These are phyloP conservation scores for Syritta pipiens DNA, from an alignment of 2,888 invertebrate species.

Conservation along the genomic window DNA sequence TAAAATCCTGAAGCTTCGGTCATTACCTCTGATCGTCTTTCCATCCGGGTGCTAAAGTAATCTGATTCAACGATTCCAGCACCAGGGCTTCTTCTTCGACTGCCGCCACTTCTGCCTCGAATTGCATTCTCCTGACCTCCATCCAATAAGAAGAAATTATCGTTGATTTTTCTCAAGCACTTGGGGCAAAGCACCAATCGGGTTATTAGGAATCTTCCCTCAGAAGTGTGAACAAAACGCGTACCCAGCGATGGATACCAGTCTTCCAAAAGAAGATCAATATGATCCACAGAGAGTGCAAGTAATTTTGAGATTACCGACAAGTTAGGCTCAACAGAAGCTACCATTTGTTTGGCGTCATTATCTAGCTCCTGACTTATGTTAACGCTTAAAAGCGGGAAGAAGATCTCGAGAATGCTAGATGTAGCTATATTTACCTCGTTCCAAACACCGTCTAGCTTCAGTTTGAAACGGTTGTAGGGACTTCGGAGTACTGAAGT, in stretches of 20 bases:
- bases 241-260: constrained; percentile 99
- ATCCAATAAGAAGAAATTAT: constrained; percentile 63
- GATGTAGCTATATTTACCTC: constrained; percentile 89
- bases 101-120: constrained; percentile 42
- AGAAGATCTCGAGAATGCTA: constrained; percentile 91
- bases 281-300: constrained; percentile 94
- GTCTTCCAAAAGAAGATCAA: constrained; percentile 97
- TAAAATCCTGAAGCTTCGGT: too few species aligned
- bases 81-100: constrained; percentile 37
- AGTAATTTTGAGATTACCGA: constrained; percentile 90
- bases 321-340: constrained; percentile 84
- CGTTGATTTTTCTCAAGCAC: constrained; percentile 83
- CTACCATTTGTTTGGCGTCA: constrained; percentile 75
- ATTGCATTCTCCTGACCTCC: constrained; percentile 38
- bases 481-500: constrained; percentile 81
- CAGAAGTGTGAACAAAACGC: constrained; percentile 97
- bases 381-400: constrained; percentile 82
- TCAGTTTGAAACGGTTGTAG: constrained; percentile 83
- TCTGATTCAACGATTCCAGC: constrained; percentile 45
- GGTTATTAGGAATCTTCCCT: constrained; percentile 96
- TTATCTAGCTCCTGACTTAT: constrained; percentile 82
- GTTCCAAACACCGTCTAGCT: constrained; percentile 92
- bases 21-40: constrained; percentile 73
- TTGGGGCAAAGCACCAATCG: constrained; percentile 94
- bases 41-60: constrained; percentile 71